Conservation (phyloP, 2,797 vertebrate species). For the Erethizon dorsatum region DNA sequence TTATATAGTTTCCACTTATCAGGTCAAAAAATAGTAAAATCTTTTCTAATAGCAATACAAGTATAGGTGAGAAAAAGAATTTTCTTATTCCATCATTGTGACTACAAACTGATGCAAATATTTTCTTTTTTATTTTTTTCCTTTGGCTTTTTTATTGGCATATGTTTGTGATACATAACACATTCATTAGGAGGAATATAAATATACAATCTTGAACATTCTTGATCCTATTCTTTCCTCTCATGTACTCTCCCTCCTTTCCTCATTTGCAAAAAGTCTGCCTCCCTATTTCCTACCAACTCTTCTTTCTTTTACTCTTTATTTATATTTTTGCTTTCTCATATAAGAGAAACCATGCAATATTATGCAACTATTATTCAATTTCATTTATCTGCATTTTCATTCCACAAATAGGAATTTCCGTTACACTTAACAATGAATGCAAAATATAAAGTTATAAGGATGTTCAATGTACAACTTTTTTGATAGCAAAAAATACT, state of each 20-base stretch:
- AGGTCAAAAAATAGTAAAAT: not conserved
- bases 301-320: too few species aligned
- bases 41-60: not conserved
- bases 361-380: not conserved
- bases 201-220: not conserved
- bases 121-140: not conserved
- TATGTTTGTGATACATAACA: too few species aligned
- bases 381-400: conserved; percentile 7
- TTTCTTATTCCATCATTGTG: not conserved
- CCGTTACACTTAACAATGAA: not conserved
- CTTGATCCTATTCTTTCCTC: not conserved
- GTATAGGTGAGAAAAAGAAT: not conserved
- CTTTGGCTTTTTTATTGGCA: too few species aligned
- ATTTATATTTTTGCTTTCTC: too few species aligned
- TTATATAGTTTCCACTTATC: not conserved
- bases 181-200: not conserved
- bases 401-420: not conserved
- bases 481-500: not conserved
- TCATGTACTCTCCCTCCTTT: not conserved
- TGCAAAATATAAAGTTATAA: not conserved
- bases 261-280: too few species aligned
- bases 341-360: too few species aligned
- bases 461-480: not conserved
- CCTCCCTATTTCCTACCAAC: too few species aligned
- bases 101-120: not conserved